Evolutionary conservation across 2,888 invertebrate genomes (phyloP), one percentile per base, ranked within the genome.

Genomic region (Platycnemis pennipes): DNA sequence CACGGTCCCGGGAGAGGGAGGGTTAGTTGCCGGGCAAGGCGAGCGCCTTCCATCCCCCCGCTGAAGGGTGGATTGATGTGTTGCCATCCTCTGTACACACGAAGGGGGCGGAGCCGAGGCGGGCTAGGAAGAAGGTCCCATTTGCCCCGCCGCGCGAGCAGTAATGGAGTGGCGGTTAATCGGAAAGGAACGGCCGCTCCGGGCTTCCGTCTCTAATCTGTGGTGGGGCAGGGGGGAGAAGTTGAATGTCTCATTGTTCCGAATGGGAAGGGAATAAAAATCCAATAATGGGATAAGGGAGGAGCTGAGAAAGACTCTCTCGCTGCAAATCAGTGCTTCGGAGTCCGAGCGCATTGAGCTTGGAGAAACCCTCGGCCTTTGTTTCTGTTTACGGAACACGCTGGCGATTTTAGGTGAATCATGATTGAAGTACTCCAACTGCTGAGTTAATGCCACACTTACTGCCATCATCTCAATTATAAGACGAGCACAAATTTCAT

Each of bases 151-250:
- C 49, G 49, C n/a, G n/a, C 49, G 49, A 49, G 49, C 19, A 11
- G 77, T 77, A 77, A 77, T 77, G 37, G 77, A 77, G 77, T 77
- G 77, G 77, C 77, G 37, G 77, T 77, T 37, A 77, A 37, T 37
- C 4, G 77, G 37, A 77, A 77, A 13, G 77, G 37, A 37, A 31
- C 8, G 77, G 16, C 77, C 37, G 31, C 26, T 8, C 11, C 31
- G 77, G 7, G 77, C 77, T 77, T 37, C 77, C 77, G 77, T 77
- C 77, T 77, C 37, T 77, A 77, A 77, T 77, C 77, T 77, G 16
- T 26, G 37, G 77, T 37, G 77, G 37, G 26, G 63, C 1, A 26
- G 5, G 37, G 77, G 16, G 77, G 11, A 16, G 37, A 26, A 16
- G 37, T 11, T 26, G 26, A 37, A 26, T 31, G 19, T 77, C 77